Evolutionary conservation across 2,888 invertebrate species (phyloP).

Genomic region (Chrysina gloriosa): DNA sequence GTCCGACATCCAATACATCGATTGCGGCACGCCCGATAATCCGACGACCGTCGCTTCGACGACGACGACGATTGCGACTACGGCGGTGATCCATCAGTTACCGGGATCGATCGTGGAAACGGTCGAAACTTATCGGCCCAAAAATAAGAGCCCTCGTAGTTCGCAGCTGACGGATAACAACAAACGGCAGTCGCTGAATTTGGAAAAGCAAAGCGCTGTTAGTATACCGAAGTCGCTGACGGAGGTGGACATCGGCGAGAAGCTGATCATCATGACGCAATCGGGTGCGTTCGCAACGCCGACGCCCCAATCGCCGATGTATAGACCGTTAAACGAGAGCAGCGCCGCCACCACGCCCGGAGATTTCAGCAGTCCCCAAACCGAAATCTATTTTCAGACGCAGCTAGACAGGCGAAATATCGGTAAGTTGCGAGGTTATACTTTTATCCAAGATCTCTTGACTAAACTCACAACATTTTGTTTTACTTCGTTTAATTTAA

Average conservation of each 20-base stretch:
- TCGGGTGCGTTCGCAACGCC: slow-evolving; percentile 57
- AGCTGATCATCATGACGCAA: slow-evolving; percentile 51
- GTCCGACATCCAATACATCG: slow-evolving; percentile 83
- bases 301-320: slow-evolving; percentile 61
- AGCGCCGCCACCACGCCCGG: slow-evolving; percentile 59
- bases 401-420: neutral
- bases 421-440: too few relatives aligned
- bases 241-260: slow-evolving; percentile 57
- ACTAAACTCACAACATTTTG: too few relatives aligned
- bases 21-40: slow-evolving; percentile 80
- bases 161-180: slow-evolving; percentile 56
- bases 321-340: slow-evolving; percentile 58
- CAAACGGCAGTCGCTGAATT: slow-evolving; percentile 61
- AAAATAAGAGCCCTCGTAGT: slow-evolving; percentile 62
- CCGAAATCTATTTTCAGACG: slow-evolving; percentile 63
- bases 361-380: slow-evolving; percentile 59
- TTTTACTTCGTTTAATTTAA: too few relatives aligned
- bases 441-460: too few relatives aligned
- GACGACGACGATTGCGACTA: slow-evolving; percentile 53
- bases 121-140: slow-evolving; percentile 59
- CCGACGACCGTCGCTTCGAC: slow-evolving; percentile 56
- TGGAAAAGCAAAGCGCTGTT: slow-evolving; percentile 50
- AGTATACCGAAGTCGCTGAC: slow-evolving; percentile 60
- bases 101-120: too few relatives aligned
- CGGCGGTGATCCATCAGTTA: too few relatives aligned